Conservation (phyloP, 2,888 invertebrate species). For the Heliconius erato region DNA sequence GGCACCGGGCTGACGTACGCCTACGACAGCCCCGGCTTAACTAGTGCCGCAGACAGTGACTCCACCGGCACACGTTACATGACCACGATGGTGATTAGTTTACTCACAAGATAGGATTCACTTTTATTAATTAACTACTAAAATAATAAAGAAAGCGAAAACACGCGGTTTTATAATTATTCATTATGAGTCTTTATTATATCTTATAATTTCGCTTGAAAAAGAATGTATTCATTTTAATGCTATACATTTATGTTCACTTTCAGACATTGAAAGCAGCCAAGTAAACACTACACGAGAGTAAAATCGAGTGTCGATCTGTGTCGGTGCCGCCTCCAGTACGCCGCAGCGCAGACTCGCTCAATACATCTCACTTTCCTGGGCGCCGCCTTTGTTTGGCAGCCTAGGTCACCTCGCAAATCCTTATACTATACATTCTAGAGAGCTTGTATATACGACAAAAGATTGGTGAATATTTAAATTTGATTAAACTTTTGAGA, state of each 20-base stretch:
- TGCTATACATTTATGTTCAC: neutral
- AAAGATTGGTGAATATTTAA: neutral
- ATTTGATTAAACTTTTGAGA: neutral
- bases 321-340: neutral
- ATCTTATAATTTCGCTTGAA: neutral
- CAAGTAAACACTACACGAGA: neutral
- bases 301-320: neutral
- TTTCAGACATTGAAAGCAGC: neutral
- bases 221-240: neutral
- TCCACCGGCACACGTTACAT: neutral
- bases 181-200: neutral
- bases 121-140: conserved; percentile 2
- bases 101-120: neutral
- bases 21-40: neutral
- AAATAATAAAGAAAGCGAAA: neutral
- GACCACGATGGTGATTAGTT: neutral
- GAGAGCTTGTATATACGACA: neutral
- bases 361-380: conserved; percentile 28
- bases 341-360: conserved; percentile 28
- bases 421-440: neutral
- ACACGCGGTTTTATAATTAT: neutral
- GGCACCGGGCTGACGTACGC: conserved; percentile 6
- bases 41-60: conserved; percentile 18
- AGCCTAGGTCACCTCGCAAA: neutral
- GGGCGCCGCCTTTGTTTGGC: conserved; percentile 17